Evolutionary conservation across 2,888 invertebrate species (phyloP).

Genomic region (Aphidoletes aphidimyza): DNA sequence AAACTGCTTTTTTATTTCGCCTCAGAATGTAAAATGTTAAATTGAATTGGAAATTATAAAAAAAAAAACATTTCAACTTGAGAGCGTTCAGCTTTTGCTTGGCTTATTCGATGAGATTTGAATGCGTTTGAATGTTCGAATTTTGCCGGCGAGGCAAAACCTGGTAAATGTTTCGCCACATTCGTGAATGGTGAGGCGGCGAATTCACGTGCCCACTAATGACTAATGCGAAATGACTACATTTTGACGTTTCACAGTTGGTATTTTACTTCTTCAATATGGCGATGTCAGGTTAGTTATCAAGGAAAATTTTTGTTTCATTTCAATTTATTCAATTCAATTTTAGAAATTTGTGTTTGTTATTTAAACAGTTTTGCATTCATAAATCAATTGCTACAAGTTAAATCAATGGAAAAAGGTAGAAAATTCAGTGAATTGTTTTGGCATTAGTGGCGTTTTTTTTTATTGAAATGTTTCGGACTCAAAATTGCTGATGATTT

Average conservation of each 20-base stretch:
- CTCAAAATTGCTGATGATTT: constrained; percentile 5
- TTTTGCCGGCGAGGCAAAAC: neutral
- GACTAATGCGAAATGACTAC: constrained; percentile 6
- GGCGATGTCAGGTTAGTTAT: constrained; percentile 79
- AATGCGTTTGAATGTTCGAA: too few species aligned
- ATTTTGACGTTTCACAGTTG: constrained; percentile 62
- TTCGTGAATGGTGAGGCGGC: neutral
- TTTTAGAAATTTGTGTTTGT: neutral
- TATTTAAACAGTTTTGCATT: neutral
- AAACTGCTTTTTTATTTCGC: constrained; percentile 12
- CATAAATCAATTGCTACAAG: neutral
- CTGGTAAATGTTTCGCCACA: neutral
- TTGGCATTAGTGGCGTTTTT: neutral
- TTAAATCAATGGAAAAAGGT: constrained; percentile 31
- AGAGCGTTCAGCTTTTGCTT: too few species aligned
- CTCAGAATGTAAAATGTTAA: too few species aligned
- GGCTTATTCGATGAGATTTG: too few species aligned
- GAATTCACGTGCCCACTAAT: constrained; percentile 41
- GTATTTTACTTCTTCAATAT: constrained; percentile 66
- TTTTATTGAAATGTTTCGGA: neutral
- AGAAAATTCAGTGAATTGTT: neutral
- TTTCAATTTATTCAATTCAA: constrained; percentile 45
- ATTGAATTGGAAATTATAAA: neutral
- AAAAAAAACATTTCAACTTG: neutral
- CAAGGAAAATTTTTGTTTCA: constrained; percentile 54